Evolutionary conservation across 2,113 vertebrate species (phyloP), one percentile per base, ranked within the genome.

Genomic region (Phoxinus phoxinus): DNA sequence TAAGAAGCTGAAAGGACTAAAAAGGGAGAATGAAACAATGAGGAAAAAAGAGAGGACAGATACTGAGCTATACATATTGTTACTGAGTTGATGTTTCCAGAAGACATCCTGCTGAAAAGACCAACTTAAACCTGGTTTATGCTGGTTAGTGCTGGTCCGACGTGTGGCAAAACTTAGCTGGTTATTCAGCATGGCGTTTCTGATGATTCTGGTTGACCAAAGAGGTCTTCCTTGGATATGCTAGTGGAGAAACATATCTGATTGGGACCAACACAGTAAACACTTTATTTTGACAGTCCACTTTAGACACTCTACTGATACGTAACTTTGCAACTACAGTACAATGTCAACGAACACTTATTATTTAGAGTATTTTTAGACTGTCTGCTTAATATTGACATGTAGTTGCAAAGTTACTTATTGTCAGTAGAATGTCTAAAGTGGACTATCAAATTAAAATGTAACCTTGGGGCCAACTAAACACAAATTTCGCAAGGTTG

Each of bases 1-100:
- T 41, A 41, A 61, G 59, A 30, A 6, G 78, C 25, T 25, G 56
- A 72, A 35, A 58, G 37, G 10, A 69, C 82, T 73, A 6, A 25
- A 27, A 51, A 11, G 37, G 48, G 32, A 75, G 13, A 75, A 71
- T 75, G 83, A 56, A 35, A 79, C 41, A 90, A 12, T 65, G 85
- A 80, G 79, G 56, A 73, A 58, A 25, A 37, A 27, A 51, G 78
- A 65, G 19, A 82, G 69, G 46, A 25, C 41, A 25, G 58, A 9
- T 78, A 78, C 30, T 23, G 48, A 32, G 37, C 30, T 12, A 23
- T 67, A 61, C 15, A 15, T 37, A 61, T 41, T 10, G 61, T 32
- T 51, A 30, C 41, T 4, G 37, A 41, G 53, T 37, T 71, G 32
- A 74, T 74, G 23, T 48, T 74, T 48, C 17, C 37, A 48, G 41